Evolutionary conservation across 2,113 vertebrate genomes (phyloP).

Genomic region (Xiphophorus hellerii): DNA sequence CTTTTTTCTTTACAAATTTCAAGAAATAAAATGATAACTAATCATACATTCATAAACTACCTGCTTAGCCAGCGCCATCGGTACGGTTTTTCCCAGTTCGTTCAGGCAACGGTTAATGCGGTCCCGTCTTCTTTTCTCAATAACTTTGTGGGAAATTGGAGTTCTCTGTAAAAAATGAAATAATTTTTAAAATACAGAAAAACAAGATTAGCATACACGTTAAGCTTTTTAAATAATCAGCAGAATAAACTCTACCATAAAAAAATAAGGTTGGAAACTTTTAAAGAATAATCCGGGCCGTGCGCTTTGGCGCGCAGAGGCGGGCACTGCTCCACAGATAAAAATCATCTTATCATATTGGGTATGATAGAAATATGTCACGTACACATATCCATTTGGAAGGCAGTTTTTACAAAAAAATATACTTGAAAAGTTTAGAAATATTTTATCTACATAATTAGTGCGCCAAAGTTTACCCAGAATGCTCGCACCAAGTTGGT

Average conservation of each 20-base stretch:
- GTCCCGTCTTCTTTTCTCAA: slow-evolving; percentile 94
- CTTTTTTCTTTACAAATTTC: neutral
- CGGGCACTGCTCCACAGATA: slow-evolving; percentile 1
- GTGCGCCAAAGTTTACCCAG: slow-evolving; percentile 7
- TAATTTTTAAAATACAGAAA: neutral
- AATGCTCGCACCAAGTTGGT: slow-evolving; percentile 12
- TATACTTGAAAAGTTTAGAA: neutral
- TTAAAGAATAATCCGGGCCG: neutral
- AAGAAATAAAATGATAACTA: neutral
- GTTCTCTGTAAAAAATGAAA: slow-evolving; percentile 82
- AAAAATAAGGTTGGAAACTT: neutral
- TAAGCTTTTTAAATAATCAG: neutral
- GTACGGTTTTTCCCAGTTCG: slow-evolving; percentile 94
- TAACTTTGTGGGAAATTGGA: slow-evolving; percentile 97
- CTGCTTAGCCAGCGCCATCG: slow-evolving; percentile 97
- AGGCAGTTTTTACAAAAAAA: neutral
- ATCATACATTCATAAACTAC: slow-evolving; percentile 71
- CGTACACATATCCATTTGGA: neutral
- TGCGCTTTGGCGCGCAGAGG: slow-evolving; percentile 43
- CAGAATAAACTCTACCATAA: neutral
- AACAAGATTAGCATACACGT: slow-evolving; percentile 1
- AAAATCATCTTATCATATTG: neutral
- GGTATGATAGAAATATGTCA: neutral
- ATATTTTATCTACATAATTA: neutral
- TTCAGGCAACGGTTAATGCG: slow-evolving; percentile 96